Evolutionary conservation across 2,113 vertebrate species (phyloP).

Genomic region (Paradisaea rubra): DNA sequence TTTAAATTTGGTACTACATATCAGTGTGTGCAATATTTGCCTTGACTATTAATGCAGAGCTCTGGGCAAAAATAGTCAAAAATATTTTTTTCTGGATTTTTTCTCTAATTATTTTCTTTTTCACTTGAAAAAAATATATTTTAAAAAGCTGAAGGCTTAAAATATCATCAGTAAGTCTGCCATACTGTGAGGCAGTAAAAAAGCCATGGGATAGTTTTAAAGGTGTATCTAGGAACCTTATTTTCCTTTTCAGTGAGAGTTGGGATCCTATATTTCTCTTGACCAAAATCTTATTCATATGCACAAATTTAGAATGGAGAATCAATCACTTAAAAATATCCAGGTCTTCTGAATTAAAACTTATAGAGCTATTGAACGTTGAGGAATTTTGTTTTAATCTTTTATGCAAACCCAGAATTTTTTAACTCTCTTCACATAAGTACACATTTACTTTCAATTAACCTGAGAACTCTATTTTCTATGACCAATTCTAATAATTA

Average conservation of each 20-base stretch:
- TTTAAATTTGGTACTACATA: background rate
- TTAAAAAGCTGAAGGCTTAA: background rate
- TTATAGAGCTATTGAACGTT: background rate
- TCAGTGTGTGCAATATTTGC: background rate
- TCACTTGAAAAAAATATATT: background rate
- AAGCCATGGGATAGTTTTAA: background rate
- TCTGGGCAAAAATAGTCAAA: background rate
- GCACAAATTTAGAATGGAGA: background rate
- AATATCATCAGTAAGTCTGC: background rate
- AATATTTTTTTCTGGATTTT: background rate
- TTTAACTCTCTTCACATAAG: background rate
- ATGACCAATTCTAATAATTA: background rate
- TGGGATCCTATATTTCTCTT: background rate
- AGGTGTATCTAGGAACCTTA: background rate
- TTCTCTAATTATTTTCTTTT: background rate
- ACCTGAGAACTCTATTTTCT: background rate
- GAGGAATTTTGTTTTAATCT: background rate
- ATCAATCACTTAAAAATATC: background rate
- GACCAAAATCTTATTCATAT: background rate
- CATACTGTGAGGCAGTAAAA: background rate
- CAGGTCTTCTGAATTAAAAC: background rate
- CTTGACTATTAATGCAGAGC: background rate
- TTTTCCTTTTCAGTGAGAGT: background rate
- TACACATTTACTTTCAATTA: conserved; percentile 7
- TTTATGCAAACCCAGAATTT: background rate